phyloP scores from a whole-genome alignment of 2,888 invertebrate genomes.

The Zygothrica quintamaculata region DNA sequence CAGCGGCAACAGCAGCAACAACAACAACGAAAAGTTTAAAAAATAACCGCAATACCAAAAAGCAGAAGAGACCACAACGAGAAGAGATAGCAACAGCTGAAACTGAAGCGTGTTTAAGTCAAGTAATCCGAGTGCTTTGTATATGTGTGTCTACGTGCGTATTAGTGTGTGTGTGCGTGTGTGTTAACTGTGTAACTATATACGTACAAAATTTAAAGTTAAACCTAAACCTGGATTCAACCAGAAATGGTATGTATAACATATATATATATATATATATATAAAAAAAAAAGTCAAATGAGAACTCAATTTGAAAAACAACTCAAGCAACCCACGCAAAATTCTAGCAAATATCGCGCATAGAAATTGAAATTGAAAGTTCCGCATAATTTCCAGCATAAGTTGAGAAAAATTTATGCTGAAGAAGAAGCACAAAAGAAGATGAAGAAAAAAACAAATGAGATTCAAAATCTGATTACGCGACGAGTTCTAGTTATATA shows the following conservation, averaged over 20 bases:
- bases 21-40: conserved; percentile 6
- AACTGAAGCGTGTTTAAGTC: conserved; percentile 36
- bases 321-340: conserved; percentile 60
- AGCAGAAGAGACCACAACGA: conserved; percentile 25
- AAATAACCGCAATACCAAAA: conserved; percentile 38
- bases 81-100: conserved; percentile 35
- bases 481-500: conserved; percentile 73
- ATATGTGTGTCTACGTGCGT: conserved; percentile 13
- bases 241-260: conserved; percentile 1
- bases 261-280: conserved; percentile 1
- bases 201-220: conserved; percentile 4
- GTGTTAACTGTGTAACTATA: conserved; percentile 64
- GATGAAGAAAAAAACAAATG: conserved; percentile 20
- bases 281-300: conserved; percentile 10
- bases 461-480: conserved; percentile 65
- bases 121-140: conserved; percentile 39
- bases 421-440: conserved; percentile 1
- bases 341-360: conserved; percentile 32
- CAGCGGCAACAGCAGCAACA: conserved; percentile 33
- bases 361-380: conserved; percentile 75
- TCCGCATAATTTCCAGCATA: conserved; percentile 54
- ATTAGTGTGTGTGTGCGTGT: conserved; percentile 23
- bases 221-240: background rate
- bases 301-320: conserved; percentile 31
- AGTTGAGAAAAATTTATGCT: conserved; percentile 24